Conservation (phyloP, 1,140 invertebrate genomes). For the Cyrtorhinus lividipennis region DNA sequence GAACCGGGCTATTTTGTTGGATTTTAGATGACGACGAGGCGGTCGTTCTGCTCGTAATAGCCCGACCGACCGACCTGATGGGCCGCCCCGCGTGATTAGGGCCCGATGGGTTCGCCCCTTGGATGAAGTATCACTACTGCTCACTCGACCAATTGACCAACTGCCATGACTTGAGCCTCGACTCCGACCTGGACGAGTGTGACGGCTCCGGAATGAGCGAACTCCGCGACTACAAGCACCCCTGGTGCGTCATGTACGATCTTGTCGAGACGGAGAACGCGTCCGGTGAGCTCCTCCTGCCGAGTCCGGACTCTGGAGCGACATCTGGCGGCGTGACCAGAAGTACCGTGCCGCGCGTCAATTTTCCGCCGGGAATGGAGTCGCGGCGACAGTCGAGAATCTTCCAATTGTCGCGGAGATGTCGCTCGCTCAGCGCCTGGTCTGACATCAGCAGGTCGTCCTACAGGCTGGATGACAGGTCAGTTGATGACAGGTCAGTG, state of each 20-base stretch:
- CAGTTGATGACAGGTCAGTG: conserved; percentile 6
- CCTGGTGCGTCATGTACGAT: conserved; percentile 22
- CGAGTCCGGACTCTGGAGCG: conserved; percentile 10
- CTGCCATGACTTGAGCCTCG: neutral
- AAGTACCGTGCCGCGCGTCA: conserved; percentile 14
- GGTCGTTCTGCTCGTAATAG: too few relatives aligned
- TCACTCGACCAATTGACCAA: neutral
- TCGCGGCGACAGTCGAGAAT: conserved; percentile 14
- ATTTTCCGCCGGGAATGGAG: conserved; percentile 16
- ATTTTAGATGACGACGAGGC: too few relatives aligned
- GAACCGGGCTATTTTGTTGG: too few relatives aligned
- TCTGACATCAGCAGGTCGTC: conserved; percentile 20
- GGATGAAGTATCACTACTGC: conserved; percentile 6
- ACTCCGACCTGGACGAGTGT: neutral
- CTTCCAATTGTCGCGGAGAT: conserved; percentile 8
- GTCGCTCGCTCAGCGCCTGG: conserved; percentile 18
- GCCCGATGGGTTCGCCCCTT: neutral
- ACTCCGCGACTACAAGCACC: conserved; percentile 19
- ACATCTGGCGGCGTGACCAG: neutral
- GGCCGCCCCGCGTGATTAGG: too few relatives aligned
- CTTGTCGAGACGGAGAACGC: conserved; percentile 18
- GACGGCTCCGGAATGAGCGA: neutral
- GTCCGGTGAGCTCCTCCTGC: conserved; percentile 17
- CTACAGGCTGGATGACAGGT: conserved; percentile 18
- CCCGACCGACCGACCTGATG: too few relatives aligned